These are phyloP conservation scores for Machimus rusticus DNA, from an alignment of 2,888 invertebrate genomes.

Conservation along the genomic window DNA sequence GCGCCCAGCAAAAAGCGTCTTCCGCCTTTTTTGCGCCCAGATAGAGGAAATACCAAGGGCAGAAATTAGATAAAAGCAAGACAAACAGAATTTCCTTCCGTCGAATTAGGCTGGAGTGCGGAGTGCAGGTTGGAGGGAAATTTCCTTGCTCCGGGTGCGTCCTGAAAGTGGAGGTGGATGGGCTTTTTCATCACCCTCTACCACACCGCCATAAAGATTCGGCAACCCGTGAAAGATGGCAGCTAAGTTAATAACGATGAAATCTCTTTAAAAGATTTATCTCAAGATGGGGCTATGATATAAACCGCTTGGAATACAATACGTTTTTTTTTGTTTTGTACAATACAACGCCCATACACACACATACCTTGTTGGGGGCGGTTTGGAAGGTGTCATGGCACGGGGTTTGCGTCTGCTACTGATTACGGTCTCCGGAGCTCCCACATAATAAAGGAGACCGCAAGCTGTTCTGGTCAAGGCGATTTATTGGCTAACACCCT, in stretches of 20 bases:
- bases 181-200: neutral
- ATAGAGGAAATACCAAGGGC: slow-evolving; percentile 24
- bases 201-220: slow-evolving; percentile 34
- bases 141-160: neutral
- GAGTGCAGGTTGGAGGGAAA: neutral
- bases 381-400: neutral
- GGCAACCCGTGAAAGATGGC: slow-evolving; percentile 43
- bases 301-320: neutral
- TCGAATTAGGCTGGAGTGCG: slow-evolving; percentile 37
- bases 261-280: slow-evolving; percentile 42
- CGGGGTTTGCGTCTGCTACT: neutral
- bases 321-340: neutral
- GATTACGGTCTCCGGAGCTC: neutral
- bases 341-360: neutral
- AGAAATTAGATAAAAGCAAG: slow-evolving; percentile 45
- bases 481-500: slow-evolving; percentile 15
- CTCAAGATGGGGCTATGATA: neutral
- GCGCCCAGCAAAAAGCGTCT: slow-evolving; percentile 4
- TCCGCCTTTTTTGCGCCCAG: neutral
- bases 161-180: neutral
- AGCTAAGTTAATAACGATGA: slow-evolving; percentile 45
- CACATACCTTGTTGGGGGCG: neutral
- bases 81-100: slow-evolving; percentile 45
- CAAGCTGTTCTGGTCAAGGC: slow-evolving; percentile 21
- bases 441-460: slow-evolving; percentile 23